These are phyloP conservation scores for Paelopatides confundens DNA, from an alignment of 53 echinoderm and acorn worm genomes.

Conservation along the genomic window DNA sequence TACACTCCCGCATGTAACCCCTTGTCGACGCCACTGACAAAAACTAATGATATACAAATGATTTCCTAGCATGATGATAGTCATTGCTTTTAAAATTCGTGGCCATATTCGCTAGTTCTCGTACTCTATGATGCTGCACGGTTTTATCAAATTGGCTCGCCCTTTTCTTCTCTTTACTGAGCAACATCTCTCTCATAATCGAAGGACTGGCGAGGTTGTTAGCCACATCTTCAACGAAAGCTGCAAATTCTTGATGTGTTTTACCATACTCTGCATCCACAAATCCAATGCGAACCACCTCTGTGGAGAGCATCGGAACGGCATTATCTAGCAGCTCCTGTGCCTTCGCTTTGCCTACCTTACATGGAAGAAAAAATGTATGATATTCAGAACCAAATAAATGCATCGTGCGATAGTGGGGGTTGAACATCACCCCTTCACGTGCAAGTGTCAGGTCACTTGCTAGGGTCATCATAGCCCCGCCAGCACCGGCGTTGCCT, in stretches of 20 bases:
- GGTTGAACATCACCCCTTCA: slow-evolving; percentile 3
- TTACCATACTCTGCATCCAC: not conserved
- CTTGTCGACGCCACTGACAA: no score
- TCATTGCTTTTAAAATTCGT: not conserved
- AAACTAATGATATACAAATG: not conserved
- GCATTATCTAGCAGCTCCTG: not conserved
- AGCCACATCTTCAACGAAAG: not conserved
- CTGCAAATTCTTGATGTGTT: not conserved
- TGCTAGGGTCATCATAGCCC: slow-evolving; percentile 1
- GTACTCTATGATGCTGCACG: not conserved
- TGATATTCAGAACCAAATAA: not conserved
- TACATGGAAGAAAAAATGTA: not conserved
- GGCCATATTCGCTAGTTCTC: not conserved
- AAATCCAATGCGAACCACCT: slow-evolving; percentile 2
- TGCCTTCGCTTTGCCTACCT: not conserved
- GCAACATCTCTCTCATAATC: not conserved
- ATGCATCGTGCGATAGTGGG: slow-evolving; percentile 4
- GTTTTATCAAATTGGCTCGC: not conserved
- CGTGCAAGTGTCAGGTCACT: not conserved
- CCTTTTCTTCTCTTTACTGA: not conserved
- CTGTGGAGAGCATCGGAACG: not conserved
- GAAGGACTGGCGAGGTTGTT: not conserved
- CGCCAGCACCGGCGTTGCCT: not conserved
- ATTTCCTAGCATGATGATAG: not conserved
- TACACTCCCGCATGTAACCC: no score